Base-by-base conservation (phyloP, 2,113 vertebrate species). In the Halcyon malimbica region DNA sequence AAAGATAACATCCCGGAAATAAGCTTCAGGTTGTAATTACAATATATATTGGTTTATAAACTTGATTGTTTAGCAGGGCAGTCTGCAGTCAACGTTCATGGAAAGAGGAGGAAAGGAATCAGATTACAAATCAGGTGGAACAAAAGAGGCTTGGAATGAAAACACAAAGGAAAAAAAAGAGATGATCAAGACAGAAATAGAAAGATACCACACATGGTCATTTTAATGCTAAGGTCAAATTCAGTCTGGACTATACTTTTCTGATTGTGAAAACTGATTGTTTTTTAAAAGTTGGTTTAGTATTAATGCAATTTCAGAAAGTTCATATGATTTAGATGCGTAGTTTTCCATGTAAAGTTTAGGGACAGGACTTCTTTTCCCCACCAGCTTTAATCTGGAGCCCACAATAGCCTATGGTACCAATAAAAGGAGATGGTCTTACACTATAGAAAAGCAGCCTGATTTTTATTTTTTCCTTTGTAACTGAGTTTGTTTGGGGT, bases 1-100 rank as follows among this genome's bases (percentile, higher is more conserved):
- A 83, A 82, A 96, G 96, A 97, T 97, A 97, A 92, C 90, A 93
- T 93, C 89, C 92, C 70, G 81, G 95, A 97, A 97, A 96, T 97
- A 84, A 96, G 92, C 87, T 93, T 73, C 91, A 92, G 92, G 59
- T 96, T 89, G 92, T 97, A 97, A 97, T 97, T 97, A 96, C 88
- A 96, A 94, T 92, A 93, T 87, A 97, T 95, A 96, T 97, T 97
- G 93, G 70, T 94, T 96, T 96, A 84, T 77, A 97, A 97, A 94
- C 96, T 70, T 3, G 4, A 92, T 96, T 83, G 77, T 92, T 96
- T 96, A 89, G 88, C 89, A 68, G 50, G 54, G 78, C 54, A 65
- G 83, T 54, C 70, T 78, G 83, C 59, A 96, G 94, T 20, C 69
- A 89, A 78, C 62, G n/a, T 41, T 75, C 44, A 9, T n/a, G 64